Evolutionary conservation across 2,888 invertebrate species (phyloP), one percentile per base, ranked within the genome.

Genomic region (Megamerina dolium): DNA sequence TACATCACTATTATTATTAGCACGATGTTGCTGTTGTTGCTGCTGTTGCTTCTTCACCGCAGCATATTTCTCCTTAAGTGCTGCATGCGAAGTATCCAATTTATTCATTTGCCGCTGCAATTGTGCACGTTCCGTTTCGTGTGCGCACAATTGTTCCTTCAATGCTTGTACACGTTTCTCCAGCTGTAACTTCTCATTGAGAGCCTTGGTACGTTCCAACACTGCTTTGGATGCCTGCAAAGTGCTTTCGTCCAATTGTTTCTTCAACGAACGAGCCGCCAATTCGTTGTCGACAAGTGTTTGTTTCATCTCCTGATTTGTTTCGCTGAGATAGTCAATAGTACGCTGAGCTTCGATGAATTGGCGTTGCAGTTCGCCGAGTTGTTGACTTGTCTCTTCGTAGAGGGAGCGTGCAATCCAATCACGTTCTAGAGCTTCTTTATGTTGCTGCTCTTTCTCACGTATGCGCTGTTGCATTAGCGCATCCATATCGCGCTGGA

Each of bases 181-280:
- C 21, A 85, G 63, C 17, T 76, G 75, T 19, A 82, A 60, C 52
- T 82, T 81, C 34, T 87, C 86, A 51, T 84, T 84, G 41, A 80
- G 77, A 3, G 84, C 75, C 52, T 83, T 81, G 1, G 84, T 83
- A 56, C 86, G 79, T 56, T 88, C 87, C 27, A 85, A 72, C 1
- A 84, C 78, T 1, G 81, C 79, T 60, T 85, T 82, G 1, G 87
- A 87, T 16, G 83, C 82, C 50, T 82, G 79, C n/a, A 87, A 73
- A 0, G 82, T 82, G 1, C 83, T 78, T 50, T 82, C 80, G 59
- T 87, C 85, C 12, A 87, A 74, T 41, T 83, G 81, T 45, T 79
- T 78, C 42, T 79, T 75, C n/a, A 85, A 63, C 0, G 73, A 67
- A 14, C 79, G 75, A 43, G 82, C 75, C 13, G 74, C 77, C 43